Evolutionary conservation across 2,113 vertebrate species (phyloP).

Genomic region (Agapornis roseicollis): DNA sequence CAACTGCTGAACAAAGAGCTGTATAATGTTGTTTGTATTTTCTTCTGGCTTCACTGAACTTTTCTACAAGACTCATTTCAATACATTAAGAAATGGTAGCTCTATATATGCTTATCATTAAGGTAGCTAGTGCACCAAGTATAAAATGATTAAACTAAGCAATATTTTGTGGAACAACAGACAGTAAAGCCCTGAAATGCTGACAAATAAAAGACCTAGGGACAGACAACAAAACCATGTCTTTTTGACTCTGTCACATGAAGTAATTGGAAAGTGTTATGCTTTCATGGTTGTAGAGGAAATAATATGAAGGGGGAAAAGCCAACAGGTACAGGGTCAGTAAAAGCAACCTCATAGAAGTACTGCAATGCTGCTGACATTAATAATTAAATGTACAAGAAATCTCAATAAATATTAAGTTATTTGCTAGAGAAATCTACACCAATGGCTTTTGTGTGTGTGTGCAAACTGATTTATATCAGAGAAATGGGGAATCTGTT

Average conservation of each 20-base stretch:
- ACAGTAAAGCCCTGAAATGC: slow-evolving; percentile 8
- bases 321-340: slow-evolving; percentile 64
- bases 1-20: background rate
- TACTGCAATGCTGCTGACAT: slow-evolving; percentile 47
- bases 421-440: slow-evolving; percentile 69
- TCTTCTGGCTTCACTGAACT: background rate
- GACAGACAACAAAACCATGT: background rate
- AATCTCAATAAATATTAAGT: slow-evolving; percentile 65
- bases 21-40: background rate
- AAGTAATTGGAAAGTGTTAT: slow-evolving; percentile 53
- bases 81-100: background rate
- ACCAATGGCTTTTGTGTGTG: slow-evolving; percentile 56
- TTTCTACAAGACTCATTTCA: background rate
- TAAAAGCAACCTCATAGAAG: slow-evolving; percentile 56
- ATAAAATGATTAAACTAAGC: background rate
- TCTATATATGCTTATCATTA: background rate
- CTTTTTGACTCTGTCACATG: slow-evolving; percentile 62
- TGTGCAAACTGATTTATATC: slow-evolving; percentile 43
- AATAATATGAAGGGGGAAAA: background rate
- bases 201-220: slow-evolving; percentile 20
- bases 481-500: slow-evolving; percentile 28
- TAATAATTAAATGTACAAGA: slow-evolving; percentile 66
- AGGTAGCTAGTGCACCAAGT: background rate
- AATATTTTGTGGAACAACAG: background rate
- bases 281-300: slow-evolving; percentile 49